Percentiles rank a stretch among this genome's conserved stretches.
phyloP scores from a whole-genome alignment of 2,113 vertebrate species.

The Labeo catla region DNA sequence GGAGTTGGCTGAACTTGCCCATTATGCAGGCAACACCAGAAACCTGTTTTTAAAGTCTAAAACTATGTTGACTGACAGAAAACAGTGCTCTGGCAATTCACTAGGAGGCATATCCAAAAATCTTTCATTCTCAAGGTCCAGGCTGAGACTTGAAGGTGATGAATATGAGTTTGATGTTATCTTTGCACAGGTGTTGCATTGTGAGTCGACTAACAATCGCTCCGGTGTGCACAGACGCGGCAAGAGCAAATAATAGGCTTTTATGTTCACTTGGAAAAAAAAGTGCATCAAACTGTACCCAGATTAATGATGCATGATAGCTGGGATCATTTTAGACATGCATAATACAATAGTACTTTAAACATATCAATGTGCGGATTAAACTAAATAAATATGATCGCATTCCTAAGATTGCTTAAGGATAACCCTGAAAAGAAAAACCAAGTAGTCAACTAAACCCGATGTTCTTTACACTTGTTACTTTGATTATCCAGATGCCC shows the following conservation, averaged over 20 bases:
- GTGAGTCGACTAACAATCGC: conserved; percentile 23
- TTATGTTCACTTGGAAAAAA: conserved; percentile 39
- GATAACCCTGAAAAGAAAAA: neutral
- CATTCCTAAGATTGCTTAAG: neutral
- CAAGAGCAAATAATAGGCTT: conserved; percentile 46
- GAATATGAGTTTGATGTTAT: conserved; percentile 42
- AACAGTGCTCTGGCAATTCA: conserved; percentile 8
- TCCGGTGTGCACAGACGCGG: conserved; percentile 24
- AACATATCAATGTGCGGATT: neutral
- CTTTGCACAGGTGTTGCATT: conserved; percentile 48
- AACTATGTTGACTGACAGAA: conserved; percentile 20
- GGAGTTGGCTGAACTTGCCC: neutral
- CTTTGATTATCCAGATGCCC: neutral
- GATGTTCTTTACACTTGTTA: neutral
- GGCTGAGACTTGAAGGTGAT: conserved; percentile 14
- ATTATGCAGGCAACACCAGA: neutral
- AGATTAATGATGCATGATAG: conserved; percentile 49
- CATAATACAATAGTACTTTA: conserved; percentile 18
- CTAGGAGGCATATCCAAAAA: neutral
- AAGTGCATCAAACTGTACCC: conserved; percentile 26
- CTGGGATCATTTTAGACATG: conserved; percentile 11
- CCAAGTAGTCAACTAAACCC: neutral
- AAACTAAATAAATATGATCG: neutral
- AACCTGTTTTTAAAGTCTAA: neutral
- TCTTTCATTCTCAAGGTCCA: neutral